Base-by-base conservation (phyloP, 2,888 invertebrate genomes). In the Spatulosminthurus flaviceps region DNA sequence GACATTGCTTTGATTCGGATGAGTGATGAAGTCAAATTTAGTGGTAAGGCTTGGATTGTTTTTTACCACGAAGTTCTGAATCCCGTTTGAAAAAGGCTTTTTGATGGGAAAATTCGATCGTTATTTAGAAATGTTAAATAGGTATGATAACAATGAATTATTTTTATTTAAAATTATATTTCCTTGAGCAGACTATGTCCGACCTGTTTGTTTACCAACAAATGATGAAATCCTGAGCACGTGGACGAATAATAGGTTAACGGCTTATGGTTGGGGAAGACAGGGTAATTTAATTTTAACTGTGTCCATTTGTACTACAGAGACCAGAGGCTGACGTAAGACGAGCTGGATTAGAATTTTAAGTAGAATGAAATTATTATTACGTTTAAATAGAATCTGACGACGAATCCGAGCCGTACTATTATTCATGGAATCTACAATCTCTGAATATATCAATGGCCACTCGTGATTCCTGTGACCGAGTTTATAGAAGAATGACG, bases 1-100 rank as follows among this genome's bases (percentile, higher is more conserved):
- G 85, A 84, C 71, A 81, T 84, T 78, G 84, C 81, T 0, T 51
- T 84, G 21, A 71, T 83, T 42, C 77, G 82, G 24, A 66, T 84
- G 11, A 72, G 72, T 24, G 69, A 77, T 26, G 80, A 82, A 11
- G 78, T 83, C 1, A 80, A 70, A 69, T 72, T 82, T 22, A 79
- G 34, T 64, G 22, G 82, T 82, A 70, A 71, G 81, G 69, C 16
- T 34, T n/a, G n/a, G n/a, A n/a, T n/a, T n/a, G n/a, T n/a, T n/a
- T n/a, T n/a, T n/a, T n/a, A n/a, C n/a, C n/a, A n/a, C n/a, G n/a
- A n/a, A n/a, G n/a, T n/a, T n/a, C n/a, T n/a, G n/a, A n/a, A n/a
- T n/a, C n/a, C n/a, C n/a, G n/a, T n/a, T n/a, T n/a, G n/a, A 24
- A 13, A 34, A 41, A 41, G 24, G 21, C n/a, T 1, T 22, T 67